Evolutionary conservation across 2,113 vertebrate genomes (phyloP).

Genomic region (Carassius auratus): DNA sequence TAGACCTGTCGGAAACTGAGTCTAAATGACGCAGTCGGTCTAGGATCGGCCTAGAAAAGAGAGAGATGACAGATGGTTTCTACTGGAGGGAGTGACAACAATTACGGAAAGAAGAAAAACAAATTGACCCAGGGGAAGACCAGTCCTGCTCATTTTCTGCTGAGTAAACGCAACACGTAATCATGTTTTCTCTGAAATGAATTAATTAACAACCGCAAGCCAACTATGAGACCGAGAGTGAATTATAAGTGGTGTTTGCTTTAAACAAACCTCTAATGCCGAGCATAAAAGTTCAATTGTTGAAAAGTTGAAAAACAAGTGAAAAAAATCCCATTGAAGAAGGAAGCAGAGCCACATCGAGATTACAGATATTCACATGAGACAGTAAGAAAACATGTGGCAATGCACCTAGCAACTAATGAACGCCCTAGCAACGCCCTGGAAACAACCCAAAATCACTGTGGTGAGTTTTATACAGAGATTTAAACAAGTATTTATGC

Average conservation of each 20-base stretch:
- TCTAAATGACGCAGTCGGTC: not conserved
- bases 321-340: not conserved
- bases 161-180: slow-evolving; percentile 61
- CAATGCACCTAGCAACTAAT: not conserved
- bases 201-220: slow-evolving; percentile 66
- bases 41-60: not conserved
- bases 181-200: slow-evolving; percentile 76
- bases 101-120: not conserved
- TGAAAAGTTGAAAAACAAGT: not conserved
- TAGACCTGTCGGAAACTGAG: not conserved
- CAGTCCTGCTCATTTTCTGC: slow-evolving; percentile 28
- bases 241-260: slow-evolving; percentile 56
- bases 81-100: slow-evolving; percentile 9
- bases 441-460: not conserved
- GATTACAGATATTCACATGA: not conserved
- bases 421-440: not conserved
- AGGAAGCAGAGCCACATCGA: not conserved
- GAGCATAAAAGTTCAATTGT: not conserved
- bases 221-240: slow-evolving; percentile 62
- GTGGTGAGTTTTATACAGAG: too few relatives aligned
- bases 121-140: slow-evolving; percentile 19
- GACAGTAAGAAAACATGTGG: not conserved
- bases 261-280: not conserved
- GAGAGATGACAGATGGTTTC: slow-evolving; percentile 18
- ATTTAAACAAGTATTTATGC: too few relatives aligned